These are phyloP conservation scores for Seira ritae DNA, from an alignment of 2,888 invertebrate species.

Conservation along the genomic window DNA sequence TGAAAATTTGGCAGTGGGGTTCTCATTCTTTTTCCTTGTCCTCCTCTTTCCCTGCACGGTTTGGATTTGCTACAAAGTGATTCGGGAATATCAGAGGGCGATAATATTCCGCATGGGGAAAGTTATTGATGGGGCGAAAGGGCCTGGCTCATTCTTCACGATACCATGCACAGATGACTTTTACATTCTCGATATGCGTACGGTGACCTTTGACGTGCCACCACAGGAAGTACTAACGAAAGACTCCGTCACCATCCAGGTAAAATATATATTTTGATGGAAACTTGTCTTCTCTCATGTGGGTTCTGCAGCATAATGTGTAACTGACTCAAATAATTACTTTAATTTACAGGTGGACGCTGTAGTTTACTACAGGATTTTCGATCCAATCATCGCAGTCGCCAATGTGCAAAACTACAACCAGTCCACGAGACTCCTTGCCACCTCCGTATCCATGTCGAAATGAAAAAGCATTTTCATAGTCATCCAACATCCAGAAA, in stretches of 20 bases:
- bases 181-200: slow-evolving; percentile 80
- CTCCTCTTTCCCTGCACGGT: too few species aligned
- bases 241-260: slow-evolving; percentile 77
- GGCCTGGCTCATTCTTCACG: slow-evolving; percentile 80
- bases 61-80: too few species aligned
- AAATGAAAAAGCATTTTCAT: too few species aligned
- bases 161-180: slow-evolving; percentile 80
- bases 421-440: slow-evolving; percentile 51
- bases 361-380: slow-evolving; percentile 74
- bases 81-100: slow-evolving; percentile 76
- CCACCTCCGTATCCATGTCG: slow-evolving; percentile 51
- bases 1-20: too few species aligned
- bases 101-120: slow-evolving; percentile 78
- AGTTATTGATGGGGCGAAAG: slow-evolving; percentile 78
- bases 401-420: slow-evolving; percentile 78
- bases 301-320: too few species aligned
- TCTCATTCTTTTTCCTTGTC: too few species aligned
- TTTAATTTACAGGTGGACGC: too few species aligned
- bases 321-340: too few species aligned
- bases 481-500: too few species aligned
- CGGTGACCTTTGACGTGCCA: slow-evolving; percentile 79
- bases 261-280: too few species aligned
- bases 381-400: slow-evolving; percentile 77
- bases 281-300: too few species aligned
- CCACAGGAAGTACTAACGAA: slow-evolving; percentile 79